Percentiles rank a stretch among this genome's conserved stretches.
Conservation (phyloP, 1,140 invertebrate genomes). For the Sminthurides bifidus region DNA sequence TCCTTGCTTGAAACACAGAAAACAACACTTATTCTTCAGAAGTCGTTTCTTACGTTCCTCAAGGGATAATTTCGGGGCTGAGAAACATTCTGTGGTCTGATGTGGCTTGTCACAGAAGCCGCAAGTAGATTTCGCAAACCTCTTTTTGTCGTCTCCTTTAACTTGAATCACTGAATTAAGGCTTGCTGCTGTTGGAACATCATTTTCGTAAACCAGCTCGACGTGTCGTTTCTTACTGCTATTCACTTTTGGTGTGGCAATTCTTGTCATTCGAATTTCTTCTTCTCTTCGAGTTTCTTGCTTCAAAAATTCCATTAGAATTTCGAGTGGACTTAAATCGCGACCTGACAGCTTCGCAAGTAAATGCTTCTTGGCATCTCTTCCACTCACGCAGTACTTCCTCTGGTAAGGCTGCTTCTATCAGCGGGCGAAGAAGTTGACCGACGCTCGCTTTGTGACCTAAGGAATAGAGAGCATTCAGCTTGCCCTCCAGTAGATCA, state of each 20-base stretch:
- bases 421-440: constrained; percentile 4
- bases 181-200: background rate
- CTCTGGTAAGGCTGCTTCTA: constrained; percentile 32
- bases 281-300: background rate
- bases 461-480: constrained; percentile 6
- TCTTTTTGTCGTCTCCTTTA: background rate
- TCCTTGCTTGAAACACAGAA: background rate
- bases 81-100: background rate
- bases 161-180: background rate
- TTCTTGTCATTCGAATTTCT: background rate
- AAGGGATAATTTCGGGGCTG: background rate
- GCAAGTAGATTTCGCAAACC: background rate
- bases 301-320: background rate
- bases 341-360: background rate
- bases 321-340: background rate
- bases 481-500: constrained; percentile 4
- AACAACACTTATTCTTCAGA: background rate
- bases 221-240: too few species aligned
- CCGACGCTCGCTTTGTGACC: background rate
- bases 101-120: constrained; percentile 15
- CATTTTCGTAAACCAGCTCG: too few species aligned
- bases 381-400: constrained; percentile 32
- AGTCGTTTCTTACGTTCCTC: background rate
- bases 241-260: background rate
- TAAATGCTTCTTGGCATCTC: background rate